Evolutionary conservation across 1,140 invertebrate species (phyloP), one percentile per base, ranked within the genome.

Genomic region (Tetragnatha versicolor): DNA sequence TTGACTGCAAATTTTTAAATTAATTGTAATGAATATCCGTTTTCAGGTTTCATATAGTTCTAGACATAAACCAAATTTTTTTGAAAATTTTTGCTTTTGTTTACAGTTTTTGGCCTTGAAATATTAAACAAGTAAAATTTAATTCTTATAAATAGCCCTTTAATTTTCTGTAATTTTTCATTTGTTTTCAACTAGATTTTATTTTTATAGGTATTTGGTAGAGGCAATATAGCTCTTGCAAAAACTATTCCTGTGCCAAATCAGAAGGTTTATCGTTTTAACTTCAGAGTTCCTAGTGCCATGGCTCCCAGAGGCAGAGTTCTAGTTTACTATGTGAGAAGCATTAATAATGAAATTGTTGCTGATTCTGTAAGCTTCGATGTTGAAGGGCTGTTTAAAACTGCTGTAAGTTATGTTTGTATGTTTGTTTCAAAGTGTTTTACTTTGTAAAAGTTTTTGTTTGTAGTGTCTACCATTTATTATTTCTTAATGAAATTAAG

Each of bases 301-400:
- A 95, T 96, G 93, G 92, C 93, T 79, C 95, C 95, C 2, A 89
- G 90, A 29, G 91, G 93, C 2, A 91, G 93, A 70, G 86, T 97
- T 1, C 85, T 97, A 10, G 91, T 94, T 27, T 93, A 92, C 83
- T 93, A 91, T 82, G 55, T 85, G 0, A 61, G 84, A 70, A 81
- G 82, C 42, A 87, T 90, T 2, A 90, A 93, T 83, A 91, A 92
- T 2, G 94, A 96, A 87, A 87, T 97, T 33, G 88, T 97, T 9
- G 93, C 93, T 3, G 94, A 96, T 85, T 90, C 93, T 10, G 85
- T 95, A 3, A 90, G 93, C 79, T 91, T 97, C 82, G 89, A 93
- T 81, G 88, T 96, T 0, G 89, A 91, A 45, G 93, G 93, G 29
- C 86, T 91, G 25, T 87, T 96, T 29, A 90, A 93, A 82, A 96